These are phyloP conservation scores for Platichthys stellatus DNA, from an alignment of 2,113 vertebrate species.

Conservation along the genomic window DNA sequence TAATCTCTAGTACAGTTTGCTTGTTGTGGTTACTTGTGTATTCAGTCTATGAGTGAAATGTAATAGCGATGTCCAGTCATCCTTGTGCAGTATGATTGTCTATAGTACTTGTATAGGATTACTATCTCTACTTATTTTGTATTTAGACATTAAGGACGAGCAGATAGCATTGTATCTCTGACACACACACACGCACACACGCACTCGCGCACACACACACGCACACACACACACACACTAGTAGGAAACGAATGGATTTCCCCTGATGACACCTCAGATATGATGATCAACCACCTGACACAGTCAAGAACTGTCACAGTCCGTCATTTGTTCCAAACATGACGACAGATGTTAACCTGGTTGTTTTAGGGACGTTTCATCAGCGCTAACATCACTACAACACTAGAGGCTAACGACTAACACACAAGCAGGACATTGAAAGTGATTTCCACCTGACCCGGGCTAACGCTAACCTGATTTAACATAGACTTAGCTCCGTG, in stretches of 20 bases:
- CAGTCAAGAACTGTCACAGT: conserved; percentile 9
- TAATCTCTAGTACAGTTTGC: too few relatives aligned
- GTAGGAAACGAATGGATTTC: conserved; percentile 62
- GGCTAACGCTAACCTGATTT: neutral
- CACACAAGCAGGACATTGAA: neutral
- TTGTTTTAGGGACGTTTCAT: neutral
- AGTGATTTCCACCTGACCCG: conserved; percentile 4
- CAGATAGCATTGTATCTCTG: conserved; percentile 9
- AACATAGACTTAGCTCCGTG: neutral
- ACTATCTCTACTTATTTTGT: neutral
- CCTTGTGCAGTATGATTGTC: too few relatives aligned
- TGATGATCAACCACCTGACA: conserved; percentile 11
- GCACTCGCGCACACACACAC: neutral
- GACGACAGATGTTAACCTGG: neutral
- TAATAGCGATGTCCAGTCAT: too few relatives aligned
- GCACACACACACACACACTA: neutral
- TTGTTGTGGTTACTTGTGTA: too few relatives aligned
- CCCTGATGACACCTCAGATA: conserved; percentile 60
- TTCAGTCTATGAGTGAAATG: too few relatives aligned
- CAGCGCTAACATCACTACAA: neutral
- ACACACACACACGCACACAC: neutral
- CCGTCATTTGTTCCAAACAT: conserved; percentile 21
- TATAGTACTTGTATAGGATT: too few relatives aligned
- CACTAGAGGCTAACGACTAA: too few relatives aligned
- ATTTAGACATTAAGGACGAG: conserved; percentile 35